Evolutionary conservation across 2,888 invertebrate genomes (phyloP).

Genomic region (Aleiodes testaceus): DNA sequence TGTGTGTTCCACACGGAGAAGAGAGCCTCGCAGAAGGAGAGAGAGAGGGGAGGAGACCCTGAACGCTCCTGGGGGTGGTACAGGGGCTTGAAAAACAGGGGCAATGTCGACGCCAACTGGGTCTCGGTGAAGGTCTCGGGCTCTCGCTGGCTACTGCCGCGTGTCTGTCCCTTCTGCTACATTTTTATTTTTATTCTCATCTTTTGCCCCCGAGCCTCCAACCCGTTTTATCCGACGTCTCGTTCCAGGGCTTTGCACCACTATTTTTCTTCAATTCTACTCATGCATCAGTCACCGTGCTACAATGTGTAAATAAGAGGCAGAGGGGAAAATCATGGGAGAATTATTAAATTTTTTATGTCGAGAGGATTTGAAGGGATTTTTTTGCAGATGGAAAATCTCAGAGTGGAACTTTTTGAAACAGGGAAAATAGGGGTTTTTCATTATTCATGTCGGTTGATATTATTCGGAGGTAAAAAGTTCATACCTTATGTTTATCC

Average conservation of each 20-base stretch:
- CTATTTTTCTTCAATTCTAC: not conserved
- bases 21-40: not conserved
- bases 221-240: constrained; percentile 3
- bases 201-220: constrained; percentile 16
- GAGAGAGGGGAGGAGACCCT: constrained; percentile 34
- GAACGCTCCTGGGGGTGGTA: constrained; percentile 43
- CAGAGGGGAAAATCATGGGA: too few relatives aligned
- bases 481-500: not conserved
- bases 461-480: too few relatives aligned
- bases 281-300: not conserved
- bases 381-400: too few relatives aligned
- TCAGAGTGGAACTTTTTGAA: too few relatives aligned
- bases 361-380: too few relatives aligned
- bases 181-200: not conserved
- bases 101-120: constrained; percentile 69
- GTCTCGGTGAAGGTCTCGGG: constrained; percentile 71
- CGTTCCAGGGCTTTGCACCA: constrained; percentile 5
- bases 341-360: too few relatives aligned
- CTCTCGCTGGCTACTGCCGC: constrained; percentile 44
- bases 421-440: not conserved
- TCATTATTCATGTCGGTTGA: too few relatives aligned
- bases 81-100: constrained; percentile 59
- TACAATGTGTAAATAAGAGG: too few relatives aligned
- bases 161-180: constrained; percentile 46
- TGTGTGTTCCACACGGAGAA: constrained; percentile 5